Percentiles rank a stretch among this genome's conserved stretches.
Conservation (phyloP, 1,140 invertebrate genomes). For the Apis mellifera region Amel_HAv3.1 CM009932.2:13075501-13076000, state of each 20-base stretch:
- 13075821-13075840: slow-evolving; percentile 9
- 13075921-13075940: slow-evolving; percentile 16
- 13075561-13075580: too few species aligned
- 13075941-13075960: slow-evolving; percentile 39
- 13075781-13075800: not conserved
- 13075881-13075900: slow-evolving; percentile 29
- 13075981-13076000: slow-evolving; percentile 32
- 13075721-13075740: too few species aligned
- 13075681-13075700: too few species aligned
- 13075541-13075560: too few species aligned
- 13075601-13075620: too few species aligned
- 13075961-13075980: slow-evolving; percentile 40
- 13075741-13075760: not conserved
- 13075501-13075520: too few species aligned
- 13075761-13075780: not conserved
- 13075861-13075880: not conserved
- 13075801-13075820: not conserved
- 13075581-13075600: too few species aligned
- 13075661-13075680: too few species aligned
- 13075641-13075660: too few species aligned
- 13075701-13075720: too few species aligned
- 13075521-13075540: too few species aligned
- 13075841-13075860: not conserved
- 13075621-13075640: too few species aligned
- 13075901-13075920: slow-evolving; percentile 17